Percentiles rank a stretch among this genome's conserved stretches.
Evolutionary conservation across 2,113 vertebrate species (phyloP).

Genomic region (Myocastor coypus): DNA sequence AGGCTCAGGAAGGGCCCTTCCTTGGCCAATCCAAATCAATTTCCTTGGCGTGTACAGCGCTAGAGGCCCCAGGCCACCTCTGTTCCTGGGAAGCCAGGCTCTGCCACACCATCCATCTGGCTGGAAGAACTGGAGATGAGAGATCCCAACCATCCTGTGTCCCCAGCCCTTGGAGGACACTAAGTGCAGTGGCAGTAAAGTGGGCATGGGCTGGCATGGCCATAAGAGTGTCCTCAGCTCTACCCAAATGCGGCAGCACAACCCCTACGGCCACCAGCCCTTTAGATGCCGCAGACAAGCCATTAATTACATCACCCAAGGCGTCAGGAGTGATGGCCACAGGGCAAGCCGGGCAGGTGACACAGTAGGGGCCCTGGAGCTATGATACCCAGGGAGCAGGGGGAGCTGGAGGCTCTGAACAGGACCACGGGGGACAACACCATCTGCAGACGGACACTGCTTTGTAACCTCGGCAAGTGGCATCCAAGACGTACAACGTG

Average conservation of each 20-base stretch:
- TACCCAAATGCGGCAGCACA: not conserved
- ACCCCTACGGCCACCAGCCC: accelerated
- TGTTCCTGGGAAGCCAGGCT: not conserved
- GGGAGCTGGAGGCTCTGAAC: not conserved
- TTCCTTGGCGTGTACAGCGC: not conserved
- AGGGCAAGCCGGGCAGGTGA: not conserved
- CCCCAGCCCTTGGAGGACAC: not conserved
- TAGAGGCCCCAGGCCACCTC: not conserved
- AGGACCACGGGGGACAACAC: not conserved
- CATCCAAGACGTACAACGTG: not conserved
- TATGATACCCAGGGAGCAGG: not conserved
- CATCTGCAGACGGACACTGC: not conserved
- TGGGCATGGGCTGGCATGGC: not conserved
- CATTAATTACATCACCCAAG: not conserved
- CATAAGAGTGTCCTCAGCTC: not conserved
- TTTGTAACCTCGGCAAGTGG: conserved; percentile 32
- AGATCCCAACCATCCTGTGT: not conserved
- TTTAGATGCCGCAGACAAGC: not conserved
- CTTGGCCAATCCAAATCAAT: not conserved
- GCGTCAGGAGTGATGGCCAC: not conserved
- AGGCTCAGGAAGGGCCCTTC: not conserved
- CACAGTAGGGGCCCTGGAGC: not conserved
- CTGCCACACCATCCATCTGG: not conserved
- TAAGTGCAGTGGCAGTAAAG: not conserved
- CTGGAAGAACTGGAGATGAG: not conserved